Evolutionary conservation across 2,888 invertebrate genomes (phyloP).

Genomic region (Eudasyphora cyanicolor): DNA sequence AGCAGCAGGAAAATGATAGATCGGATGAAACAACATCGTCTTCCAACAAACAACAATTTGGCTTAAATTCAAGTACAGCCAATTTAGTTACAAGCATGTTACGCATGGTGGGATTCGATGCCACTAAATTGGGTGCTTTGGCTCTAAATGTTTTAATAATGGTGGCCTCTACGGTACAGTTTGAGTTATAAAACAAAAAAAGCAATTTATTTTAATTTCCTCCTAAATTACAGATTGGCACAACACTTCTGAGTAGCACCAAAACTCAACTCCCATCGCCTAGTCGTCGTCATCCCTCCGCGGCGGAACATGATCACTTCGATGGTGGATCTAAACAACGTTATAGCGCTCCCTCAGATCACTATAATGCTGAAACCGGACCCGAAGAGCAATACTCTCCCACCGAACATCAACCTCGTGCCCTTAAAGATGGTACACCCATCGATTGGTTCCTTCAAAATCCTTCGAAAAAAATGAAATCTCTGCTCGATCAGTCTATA

Average conservation of each 20-base stretch:
- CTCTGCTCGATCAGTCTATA: conserved; percentile 81
- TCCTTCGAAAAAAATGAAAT: conserved; percentile 81
- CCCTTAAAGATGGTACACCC: conserved; percentile 79
- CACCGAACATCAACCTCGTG: conserved; percentile 72
- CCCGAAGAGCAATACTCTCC: conserved; percentile 71
- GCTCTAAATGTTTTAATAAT: conserved; percentile 91
- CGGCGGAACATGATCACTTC: too few relatives aligned
- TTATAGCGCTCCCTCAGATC: too few relatives aligned
- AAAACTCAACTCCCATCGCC: conserved; percentile 22
- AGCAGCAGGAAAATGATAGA: conserved; percentile 67
- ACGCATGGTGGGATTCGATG: conserved; percentile 87
- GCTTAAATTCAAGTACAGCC: conserved; percentile 66
- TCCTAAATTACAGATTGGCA: conserved; percentile 72
- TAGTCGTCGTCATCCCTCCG: neutral
- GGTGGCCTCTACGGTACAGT: conserved; percentile 90
- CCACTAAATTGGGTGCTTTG: conserved; percentile 88
- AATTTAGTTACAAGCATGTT: conserved; percentile 81
- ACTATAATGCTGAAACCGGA: conserved; percentile 58
- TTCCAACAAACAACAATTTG: conserved; percentile 48
- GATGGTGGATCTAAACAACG: too few relatives aligned
- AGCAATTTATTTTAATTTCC: neutral
- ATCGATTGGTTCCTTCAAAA: conserved; percentile 85
- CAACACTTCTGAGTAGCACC: conserved; percentile 71
- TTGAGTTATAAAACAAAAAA: neutral
- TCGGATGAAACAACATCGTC: conserved; percentile 63